phyloP scores from a whole-genome alignment of 2,113 vertebrate species.

The Antennarius striatus region DNA sequence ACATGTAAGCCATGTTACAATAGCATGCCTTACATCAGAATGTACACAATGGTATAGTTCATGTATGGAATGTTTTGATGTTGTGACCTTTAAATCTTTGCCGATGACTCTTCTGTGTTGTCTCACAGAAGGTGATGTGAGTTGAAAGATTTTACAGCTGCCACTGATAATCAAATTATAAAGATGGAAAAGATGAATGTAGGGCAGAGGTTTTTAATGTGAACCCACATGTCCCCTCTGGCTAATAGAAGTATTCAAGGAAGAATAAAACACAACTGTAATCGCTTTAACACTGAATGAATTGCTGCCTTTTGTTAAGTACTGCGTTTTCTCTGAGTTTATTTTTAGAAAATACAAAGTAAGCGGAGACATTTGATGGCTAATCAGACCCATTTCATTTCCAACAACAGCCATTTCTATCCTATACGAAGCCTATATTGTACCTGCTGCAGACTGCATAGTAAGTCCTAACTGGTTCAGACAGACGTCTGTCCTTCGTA shows the following conservation, averaged over 20 bases:
- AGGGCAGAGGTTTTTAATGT: constrained; percentile 49
- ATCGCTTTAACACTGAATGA: constrained; percentile 31
- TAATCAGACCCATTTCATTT: constrained; percentile 11
- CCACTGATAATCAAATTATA: constrained; percentile 25
- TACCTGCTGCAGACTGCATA: constrained; percentile 14
- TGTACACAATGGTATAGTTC: no score
- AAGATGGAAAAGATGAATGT: constrained; percentile 40
- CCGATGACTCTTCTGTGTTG: neutral
- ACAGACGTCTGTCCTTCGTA: no score
- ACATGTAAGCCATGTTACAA: no score
- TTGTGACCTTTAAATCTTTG: neutral
- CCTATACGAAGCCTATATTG: neutral
- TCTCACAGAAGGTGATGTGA: neutral
- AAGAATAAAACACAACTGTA: constrained; percentile 23
- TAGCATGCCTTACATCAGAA: no score
- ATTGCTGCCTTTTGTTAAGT: neutral
- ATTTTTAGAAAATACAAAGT: constrained; percentile 32
- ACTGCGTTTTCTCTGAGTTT: neutral
- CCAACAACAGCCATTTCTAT: neutral
- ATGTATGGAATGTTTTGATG: neutral
- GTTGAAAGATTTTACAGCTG: constrained; percentile 5
- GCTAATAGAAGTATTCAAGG: constrained; percentile 39
- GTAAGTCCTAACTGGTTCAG: constrained; percentile 16
- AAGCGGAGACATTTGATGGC: neutral
- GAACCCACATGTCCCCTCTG: constrained; percentile 39